phyloP scores from a whole-genome alignment of 2,113 vertebrate genomes.

The Vulpes ferrilata region DNA sequence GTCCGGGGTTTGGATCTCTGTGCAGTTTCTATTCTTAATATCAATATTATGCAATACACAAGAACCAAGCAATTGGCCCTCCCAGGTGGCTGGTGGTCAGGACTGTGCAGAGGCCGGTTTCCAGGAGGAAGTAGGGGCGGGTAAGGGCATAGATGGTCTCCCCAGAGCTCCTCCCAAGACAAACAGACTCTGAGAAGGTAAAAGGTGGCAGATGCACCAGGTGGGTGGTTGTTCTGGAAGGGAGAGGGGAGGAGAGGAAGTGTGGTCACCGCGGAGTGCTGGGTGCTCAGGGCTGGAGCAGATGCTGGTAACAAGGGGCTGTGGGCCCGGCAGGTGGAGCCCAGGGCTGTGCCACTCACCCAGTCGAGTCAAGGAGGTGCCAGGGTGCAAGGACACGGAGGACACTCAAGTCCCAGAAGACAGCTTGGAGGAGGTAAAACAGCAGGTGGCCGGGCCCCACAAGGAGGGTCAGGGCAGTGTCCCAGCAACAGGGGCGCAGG shows the following conservation, averaged over 20 bases:
- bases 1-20: neutral
- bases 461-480: neutral
- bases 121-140: neutral
- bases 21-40: neutral
- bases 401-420: neutral
- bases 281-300: neutral
- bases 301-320: neutral
- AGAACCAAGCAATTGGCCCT: neutral
- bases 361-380: neutral
- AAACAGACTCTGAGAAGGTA: neutral
- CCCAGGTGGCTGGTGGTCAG: neutral
- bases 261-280: neutral
- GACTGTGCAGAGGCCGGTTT: fast-evolving
- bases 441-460: neutral
- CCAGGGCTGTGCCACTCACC: neutral
- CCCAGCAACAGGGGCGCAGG: neutral
- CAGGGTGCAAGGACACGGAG: neutral
- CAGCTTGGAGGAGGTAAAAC: neutral
- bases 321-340: neutral
- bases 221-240: neutral
- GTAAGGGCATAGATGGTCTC: fast-evolving
- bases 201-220: neutral
- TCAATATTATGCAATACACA: neutral
- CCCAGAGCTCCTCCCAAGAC: neutral
- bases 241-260: fast-evolving